phyloP scores from a whole-genome alignment of 2,888 invertebrate species.

The Eilema depressum region DNA sequence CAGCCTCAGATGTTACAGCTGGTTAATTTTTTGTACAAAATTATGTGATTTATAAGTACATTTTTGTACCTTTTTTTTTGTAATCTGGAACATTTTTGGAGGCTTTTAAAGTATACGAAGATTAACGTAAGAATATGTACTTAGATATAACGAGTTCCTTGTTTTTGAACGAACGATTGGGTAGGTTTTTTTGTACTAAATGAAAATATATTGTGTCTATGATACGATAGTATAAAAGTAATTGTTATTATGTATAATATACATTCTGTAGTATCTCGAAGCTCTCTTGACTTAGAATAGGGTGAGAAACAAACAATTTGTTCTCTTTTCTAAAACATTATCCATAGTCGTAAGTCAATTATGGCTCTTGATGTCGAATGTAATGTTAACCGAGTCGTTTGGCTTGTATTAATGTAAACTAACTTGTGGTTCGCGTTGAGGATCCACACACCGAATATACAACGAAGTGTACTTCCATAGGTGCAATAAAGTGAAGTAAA shows the following conservation, averaged over 20 bases:
- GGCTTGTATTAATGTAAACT: constrained; percentile 54
- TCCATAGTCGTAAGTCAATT: constrained; percentile 46
- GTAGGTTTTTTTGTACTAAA: constrained; percentile 67
- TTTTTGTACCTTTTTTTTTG: constrained; percentile 64
- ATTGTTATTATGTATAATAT: constrained; percentile 59
- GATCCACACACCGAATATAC: constrained; percentile 73
- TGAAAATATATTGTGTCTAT: constrained; percentile 48
- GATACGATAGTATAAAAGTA: constrained; percentile 46
- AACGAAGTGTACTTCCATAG: constrained; percentile 85
- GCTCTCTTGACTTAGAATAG: constrained; percentile 47
- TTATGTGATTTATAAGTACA: constrained; percentile 71
- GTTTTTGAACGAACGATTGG: constrained; percentile 70
- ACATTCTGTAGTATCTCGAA: constrained; percentile 57
- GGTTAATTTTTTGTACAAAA: constrained; percentile 67
- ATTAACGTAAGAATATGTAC: constrained; percentile 84
- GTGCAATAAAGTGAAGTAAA: constrained; percentile 84
- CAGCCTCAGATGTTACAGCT: background rate
- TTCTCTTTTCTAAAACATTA: constrained; percentile 38
- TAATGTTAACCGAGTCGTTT: constrained; percentile 39
- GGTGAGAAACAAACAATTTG: constrained; percentile 33
- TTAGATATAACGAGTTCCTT: constrained; percentile 84
- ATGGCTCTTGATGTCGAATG: constrained; percentile 45
- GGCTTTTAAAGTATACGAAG: constrained; percentile 86
- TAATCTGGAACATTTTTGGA: constrained; percentile 78
- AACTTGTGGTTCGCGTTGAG: constrained; percentile 54